phyloP scores from a whole-genome alignment of 1,140 invertebrate species.

The Drosophila insularis region DNA sequence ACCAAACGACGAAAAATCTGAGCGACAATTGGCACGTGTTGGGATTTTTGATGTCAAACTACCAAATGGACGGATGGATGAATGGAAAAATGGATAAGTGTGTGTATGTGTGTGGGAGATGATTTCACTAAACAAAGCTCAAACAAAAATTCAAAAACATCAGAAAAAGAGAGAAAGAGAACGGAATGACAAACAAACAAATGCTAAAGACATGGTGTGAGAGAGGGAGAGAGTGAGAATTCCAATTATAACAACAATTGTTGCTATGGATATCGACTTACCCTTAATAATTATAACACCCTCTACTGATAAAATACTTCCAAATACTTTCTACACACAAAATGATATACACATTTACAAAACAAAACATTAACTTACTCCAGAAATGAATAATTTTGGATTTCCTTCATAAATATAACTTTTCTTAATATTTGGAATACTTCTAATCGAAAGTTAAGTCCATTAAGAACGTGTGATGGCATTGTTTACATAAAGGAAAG shows the following conservation, averaged over 20 bases:
- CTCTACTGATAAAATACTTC: neutral
- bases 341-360: no score
- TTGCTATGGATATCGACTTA: neutral
- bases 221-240: neutral
- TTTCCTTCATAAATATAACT: no score
- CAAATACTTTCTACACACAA: no score
- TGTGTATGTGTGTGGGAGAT: neutral
- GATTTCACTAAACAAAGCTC: neutral
- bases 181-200: no score
- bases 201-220: neutral
- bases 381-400: no score
- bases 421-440: no score
- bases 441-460: no score
- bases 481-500: no score
- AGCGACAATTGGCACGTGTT: conserved; percentile 54
- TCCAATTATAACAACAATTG: conserved; percentile 1
- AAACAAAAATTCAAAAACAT: neutral
- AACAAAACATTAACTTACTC: no score
- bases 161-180: neutral
- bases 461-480: no score
- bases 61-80: neutral
- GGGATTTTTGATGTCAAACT: conserved; percentile 34
- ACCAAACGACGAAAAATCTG: conserved; percentile 27
- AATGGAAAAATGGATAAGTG: no score
- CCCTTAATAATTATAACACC: neutral